phyloP scores from a whole-genome alignment of 1,140 invertebrate species.

The Caenorhabditis elegans region WBcel235 BX284605.5:16792001-16792500 shows the following conservation, averaged over 20 bases:
- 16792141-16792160: constrained; percentile 21
- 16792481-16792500: background rate
- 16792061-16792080: constrained; percentile 21
- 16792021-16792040: no score
- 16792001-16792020: no score
- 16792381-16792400: background rate
- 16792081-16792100: constrained; percentile 24
- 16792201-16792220: background rate
- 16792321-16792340: constrained; percentile 6
- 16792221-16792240: background rate
- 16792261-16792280: constrained; percentile 35
- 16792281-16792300: constrained; percentile 29
- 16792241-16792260: constrained; percentile 25
- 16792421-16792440: no score
- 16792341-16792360: constrained; percentile 19
- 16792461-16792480: background rate
- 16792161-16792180: background rate
- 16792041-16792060: constrained; percentile 34
- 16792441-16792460: background rate
- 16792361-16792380: background rate
- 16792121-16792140: constrained; percentile 27
- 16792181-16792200: constrained; percentile 12
- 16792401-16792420: background rate
- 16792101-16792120: constrained; percentile 29
- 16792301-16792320: constrained; percentile 14